Conservation (phyloP, 2,113 vertebrate species). For the Protobothrops mucrosquamatus region DNA sequence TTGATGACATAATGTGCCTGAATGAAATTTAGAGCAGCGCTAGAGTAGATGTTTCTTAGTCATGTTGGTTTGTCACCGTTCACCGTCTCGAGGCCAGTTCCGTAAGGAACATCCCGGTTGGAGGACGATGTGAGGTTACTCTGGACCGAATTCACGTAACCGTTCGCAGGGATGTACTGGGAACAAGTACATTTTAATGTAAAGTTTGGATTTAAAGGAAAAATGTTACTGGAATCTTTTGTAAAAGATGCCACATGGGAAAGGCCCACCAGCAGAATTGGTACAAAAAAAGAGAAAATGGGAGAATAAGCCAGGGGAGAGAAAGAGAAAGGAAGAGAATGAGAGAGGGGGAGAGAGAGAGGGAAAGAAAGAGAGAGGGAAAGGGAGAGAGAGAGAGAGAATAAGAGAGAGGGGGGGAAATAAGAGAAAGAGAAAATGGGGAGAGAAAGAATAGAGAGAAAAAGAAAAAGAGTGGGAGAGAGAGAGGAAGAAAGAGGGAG, state of each 20-base stretch:
- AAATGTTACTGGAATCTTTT: background rate
- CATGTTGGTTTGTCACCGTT: background rate
- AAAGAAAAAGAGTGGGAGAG: too few species aligned
- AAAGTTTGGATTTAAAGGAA: background rate
- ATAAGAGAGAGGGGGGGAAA: too few species aligned
- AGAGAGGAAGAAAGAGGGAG: background rate
- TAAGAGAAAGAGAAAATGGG: too few species aligned
- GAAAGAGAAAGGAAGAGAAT: too few species aligned
- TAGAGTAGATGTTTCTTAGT: background rate
- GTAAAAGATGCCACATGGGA: background rate
- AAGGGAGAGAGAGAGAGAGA: too few species aligned
- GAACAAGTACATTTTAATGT: too few species aligned
- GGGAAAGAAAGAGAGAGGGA: too few species aligned
- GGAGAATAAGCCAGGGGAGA: background rate
- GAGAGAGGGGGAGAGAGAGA: too few species aligned
- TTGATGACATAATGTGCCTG: background rate
- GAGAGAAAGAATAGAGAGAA: too few species aligned
- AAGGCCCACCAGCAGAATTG: background rate
- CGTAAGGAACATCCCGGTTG: background rate
- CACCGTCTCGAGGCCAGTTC: fast-evolving
- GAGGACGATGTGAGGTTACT: background rate
- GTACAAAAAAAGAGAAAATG: background rate
- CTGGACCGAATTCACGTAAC: too few species aligned
- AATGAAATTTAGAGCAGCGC: background rate
- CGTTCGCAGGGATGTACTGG: background rate